phyloP scores from a whole-genome alignment of 2,888 invertebrate genomes.

The Trachelus stipa region DNA sequence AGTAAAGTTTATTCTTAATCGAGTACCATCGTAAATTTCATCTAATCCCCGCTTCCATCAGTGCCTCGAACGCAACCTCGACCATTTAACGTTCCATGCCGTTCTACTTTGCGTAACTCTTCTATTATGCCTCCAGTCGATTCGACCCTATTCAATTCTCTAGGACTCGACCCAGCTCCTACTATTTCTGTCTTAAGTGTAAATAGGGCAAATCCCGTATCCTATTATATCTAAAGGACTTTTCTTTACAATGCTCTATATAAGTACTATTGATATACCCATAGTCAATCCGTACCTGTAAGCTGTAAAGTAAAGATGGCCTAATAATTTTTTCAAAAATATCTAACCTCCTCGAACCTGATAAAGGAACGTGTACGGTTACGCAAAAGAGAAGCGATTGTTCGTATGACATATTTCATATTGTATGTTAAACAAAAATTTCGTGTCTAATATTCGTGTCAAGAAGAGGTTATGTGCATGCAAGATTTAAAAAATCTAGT shows the following conservation, averaged over 20 bases:
- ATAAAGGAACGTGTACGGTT: not conserved
- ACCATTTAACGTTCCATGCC: not conserved
- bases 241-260: not conserved
- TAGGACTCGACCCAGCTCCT: not conserved
- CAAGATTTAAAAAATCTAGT: not conserved
- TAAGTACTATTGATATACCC: not conserved
- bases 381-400: not conserved
- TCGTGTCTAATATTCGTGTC: not conserved
- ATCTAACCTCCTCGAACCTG: not conserved
- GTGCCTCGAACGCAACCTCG: not conserved
- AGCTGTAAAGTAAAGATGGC: not conserved
- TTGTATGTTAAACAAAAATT: not conserved
- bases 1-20: not conserved
- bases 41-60: slow-evolving; percentile 5
- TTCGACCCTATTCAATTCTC: not conserved
- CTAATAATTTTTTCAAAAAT: not conserved
- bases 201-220: not conserved
- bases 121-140: slow-evolving; percentile 1
- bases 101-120: slow-evolving; percentile 6
- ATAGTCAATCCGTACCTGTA: not conserved
- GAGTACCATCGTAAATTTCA: slow-evolving; percentile 4
- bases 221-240: not conserved
- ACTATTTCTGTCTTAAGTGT: slow-evolving; percentile 1
- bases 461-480: not conserved
- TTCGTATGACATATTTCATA: not conserved